Percentiles rank a stretch among this genome's conserved stretches.
phyloP scores from a whole-genome alignment of 2,888 invertebrate genomes.

The Eudemis profundana region DNA sequence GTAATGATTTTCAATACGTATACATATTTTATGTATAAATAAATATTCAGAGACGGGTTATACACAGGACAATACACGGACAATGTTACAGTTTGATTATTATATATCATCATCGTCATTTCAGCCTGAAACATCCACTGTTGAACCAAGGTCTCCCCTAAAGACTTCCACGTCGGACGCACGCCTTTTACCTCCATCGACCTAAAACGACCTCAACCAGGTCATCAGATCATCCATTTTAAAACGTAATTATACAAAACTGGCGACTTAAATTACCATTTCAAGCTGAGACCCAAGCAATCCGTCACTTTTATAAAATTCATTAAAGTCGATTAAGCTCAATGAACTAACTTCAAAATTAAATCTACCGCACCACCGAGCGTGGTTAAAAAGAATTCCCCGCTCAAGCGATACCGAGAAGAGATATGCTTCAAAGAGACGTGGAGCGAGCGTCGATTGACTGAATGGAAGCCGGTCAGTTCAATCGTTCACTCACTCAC shows the following conservation, averaged over 20 bases:
- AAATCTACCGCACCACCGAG: conserved; percentile 19
- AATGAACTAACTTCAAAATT: conserved; percentile 12
- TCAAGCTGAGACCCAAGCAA: neutral
- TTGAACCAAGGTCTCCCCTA: no score
- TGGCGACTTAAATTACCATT: neutral
- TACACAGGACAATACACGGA: no score
- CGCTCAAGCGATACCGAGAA: conserved; percentile 19
- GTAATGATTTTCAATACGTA: no score
- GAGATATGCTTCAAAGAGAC: conserved; percentile 39
- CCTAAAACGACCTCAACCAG: no score
- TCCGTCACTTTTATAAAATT: neutral
- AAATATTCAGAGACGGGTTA: no score
- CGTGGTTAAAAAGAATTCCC: conserved; percentile 38
- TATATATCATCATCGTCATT: no score
- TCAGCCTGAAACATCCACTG: no score
- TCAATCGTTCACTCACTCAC: conserved; percentile 35
- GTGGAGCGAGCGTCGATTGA: conserved; percentile 38
- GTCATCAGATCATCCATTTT: neutral
- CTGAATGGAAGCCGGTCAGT: conserved; percentile 40
- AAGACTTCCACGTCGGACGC: no score
- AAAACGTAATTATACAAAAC: neutral
- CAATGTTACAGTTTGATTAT: no score
- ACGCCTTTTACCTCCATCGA: no score
- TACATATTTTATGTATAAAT: no score
- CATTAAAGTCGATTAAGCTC: neutral